Percentiles rank a stretch among this genome's conserved stretches.
These are phyloP conservation scores for Spisula subtruncata DNA, from an alignment of 2,888 invertebrate species.

Conservation along the genomic window DNA sequence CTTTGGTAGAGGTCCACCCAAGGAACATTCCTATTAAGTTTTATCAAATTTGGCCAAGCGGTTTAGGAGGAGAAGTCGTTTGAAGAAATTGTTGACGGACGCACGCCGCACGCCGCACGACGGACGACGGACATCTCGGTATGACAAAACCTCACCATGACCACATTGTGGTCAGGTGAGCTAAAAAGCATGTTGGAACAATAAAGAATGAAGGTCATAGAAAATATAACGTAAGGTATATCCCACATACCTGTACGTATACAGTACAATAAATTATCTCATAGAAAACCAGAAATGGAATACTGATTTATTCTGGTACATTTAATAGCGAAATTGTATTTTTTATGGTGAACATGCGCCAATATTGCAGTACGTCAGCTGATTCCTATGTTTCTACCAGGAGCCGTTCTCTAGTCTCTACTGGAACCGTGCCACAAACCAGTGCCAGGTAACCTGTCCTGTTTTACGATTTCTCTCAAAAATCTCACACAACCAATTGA, in stretches of 20 bases:
- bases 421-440: constrained; percentile 37
- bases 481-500: constrained; percentile 27
- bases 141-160: too few species aligned
- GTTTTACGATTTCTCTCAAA: constrained; percentile 8
- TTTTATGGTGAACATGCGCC: constrained; percentile 15
- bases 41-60: too few species aligned
- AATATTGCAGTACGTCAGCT: constrained; percentile 13
- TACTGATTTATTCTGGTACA: not conserved
- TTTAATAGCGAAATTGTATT: not conserved
- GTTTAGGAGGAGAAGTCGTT: too few species aligned
- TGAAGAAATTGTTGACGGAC: too few species aligned
- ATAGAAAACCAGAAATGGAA: not conserved
- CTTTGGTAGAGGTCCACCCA: too few species aligned
- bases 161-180: too few species aligned
- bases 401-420: not conserved
- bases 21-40: too few species aligned
- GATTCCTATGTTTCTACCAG: constrained; percentile 8
- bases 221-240: too few species aligned
- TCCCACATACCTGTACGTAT: not conserved
- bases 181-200: too few species aligned
- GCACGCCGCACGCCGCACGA: too few species aligned
- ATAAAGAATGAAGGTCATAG: too few species aligned
- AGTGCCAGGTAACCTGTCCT: constrained; percentile 26
- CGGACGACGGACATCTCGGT: too few species aligned
- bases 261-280: not conserved